These are phyloP conservation scores for Caenorhabditis sp. DNA, from an alignment of 2,888 invertebrate species.

Conservation along the genomic window DNA sequence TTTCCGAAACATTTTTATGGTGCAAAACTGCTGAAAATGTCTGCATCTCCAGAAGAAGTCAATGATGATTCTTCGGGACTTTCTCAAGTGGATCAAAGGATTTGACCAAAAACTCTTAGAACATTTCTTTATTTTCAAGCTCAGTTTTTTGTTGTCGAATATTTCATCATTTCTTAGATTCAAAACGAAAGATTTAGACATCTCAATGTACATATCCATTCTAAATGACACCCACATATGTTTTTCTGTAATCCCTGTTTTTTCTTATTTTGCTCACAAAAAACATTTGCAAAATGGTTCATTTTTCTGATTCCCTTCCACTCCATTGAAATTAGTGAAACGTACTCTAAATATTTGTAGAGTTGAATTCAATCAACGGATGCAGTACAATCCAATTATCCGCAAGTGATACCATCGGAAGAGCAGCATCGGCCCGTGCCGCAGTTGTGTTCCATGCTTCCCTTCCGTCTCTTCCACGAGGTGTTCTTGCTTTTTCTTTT, in stretches of 20 bases:
- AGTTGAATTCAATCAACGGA: slow-evolving; percentile 50
- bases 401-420: slow-evolving; percentile 59
- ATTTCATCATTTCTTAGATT: no score
- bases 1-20: no score
- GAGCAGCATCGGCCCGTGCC: slow-evolving; percentile 3
- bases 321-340: slow-evolving; percentile 47
- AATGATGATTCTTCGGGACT: background rate
- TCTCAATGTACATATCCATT: no score
- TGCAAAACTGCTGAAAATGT: no score
- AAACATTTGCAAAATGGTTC: background rate
- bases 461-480: slow-evolving; percentile 52
- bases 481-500: slow-evolving; percentile 50
- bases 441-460: slow-evolving; percentile 41
- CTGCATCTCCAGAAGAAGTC: no score
- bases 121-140: no score
- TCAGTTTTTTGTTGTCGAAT: background rate
- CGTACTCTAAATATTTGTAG: slow-evolving; percentile 58
- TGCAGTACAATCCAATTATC: slow-evolving; percentile 56
- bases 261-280: background rate
- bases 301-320: background rate
- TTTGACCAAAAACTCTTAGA: background rate
- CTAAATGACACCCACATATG: background rate
- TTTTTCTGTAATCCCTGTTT: slow-evolving; percentile 9
- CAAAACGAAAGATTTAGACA: no score
- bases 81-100: background rate